Evolutionary conservation across 2,888 invertebrate genomes (phyloP), one percentile per base, ranked within the genome.

Genomic region (Rhopalosiphum nymphaeae): DNA sequence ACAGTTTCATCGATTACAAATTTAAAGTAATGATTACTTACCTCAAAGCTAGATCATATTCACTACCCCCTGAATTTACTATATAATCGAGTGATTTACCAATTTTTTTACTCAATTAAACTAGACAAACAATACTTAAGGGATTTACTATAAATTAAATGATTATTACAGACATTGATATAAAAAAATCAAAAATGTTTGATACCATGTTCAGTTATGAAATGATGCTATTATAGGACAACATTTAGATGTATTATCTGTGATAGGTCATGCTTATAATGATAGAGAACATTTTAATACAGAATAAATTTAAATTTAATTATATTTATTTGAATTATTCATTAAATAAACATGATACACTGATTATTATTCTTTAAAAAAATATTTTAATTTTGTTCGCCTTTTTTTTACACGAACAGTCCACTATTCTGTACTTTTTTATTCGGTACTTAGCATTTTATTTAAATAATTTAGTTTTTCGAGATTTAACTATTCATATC

Each of bases 301-400:
- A 36, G 36, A 36, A 78, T 78, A 78, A 78, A 78, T 78, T 78
- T 78, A 78, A 78, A 78, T 36, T 78, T 21, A 78, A 36, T 78
- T 78, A n/a, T 87, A n/a, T 87, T 87, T 21, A 0, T 87, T 87
- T 87, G 3, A 87, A 87, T n/a, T 53, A 87, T 49, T 49, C 87
- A 49, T 87, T 49, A 53, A n/a, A 49, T 53, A 87, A 87, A 49
- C 49, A n/a, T 49, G n/a, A 49, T 87, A 49, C 46, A 87, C n/a
- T 49, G 49, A 21, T 87, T 49, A 49, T 49, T 49, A 49, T 87
- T 87, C 49, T 87, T 21, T n/a, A n/a, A 87, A 87, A 46, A 49
- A 87, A 36, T 87, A 87, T 87, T 87, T n/a, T 49, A 87, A 87
- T 87, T n/a, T 87, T 13, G 49, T 87, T 87, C n/a, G 16, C 49